phyloP scores from a whole-genome alignment of 2,797 vertebrate genomes.

The Macropus fuliginosus region DNA sequence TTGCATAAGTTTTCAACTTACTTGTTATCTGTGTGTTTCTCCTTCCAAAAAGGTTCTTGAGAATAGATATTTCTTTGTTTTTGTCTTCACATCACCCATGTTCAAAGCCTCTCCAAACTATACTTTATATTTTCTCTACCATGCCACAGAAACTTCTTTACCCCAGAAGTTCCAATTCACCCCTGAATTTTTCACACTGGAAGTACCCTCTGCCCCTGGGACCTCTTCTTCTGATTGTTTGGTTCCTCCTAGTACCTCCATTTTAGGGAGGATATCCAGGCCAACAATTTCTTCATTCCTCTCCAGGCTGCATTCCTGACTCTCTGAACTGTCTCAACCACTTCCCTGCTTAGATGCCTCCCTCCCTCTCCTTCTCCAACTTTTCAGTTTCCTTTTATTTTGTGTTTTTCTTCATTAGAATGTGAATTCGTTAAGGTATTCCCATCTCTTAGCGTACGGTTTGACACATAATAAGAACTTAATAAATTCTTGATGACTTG shows the following conservation, averaged over 20 bases:
- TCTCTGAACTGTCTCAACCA: not conserved
- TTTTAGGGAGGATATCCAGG: not conserved
- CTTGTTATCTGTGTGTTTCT: no score
- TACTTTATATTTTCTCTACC: not conserved
- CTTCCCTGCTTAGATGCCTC: not conserved
- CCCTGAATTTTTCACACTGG: not conserved
- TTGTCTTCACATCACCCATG: no score
- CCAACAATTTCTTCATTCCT: not conserved
- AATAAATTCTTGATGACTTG: not conserved
- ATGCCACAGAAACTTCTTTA: not conserved
- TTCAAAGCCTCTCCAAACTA: not conserved
- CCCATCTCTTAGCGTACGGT: not conserved
- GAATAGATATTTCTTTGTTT: no score
- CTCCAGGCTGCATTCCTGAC: not conserved
- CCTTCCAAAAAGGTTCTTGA: no score
- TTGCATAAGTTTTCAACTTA: no score
- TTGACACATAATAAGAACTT: not conserved
- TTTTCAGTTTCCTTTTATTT: not conserved
- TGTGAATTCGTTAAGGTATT: not conserved
- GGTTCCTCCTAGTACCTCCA: not conserved
- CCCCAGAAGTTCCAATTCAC: not conserved
- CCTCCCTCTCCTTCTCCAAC: not conserved
- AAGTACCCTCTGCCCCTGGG: no score
- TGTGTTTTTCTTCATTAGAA: not conserved
- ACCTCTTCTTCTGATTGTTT: no score